phyloP scores from a whole-genome alignment of 1,140 invertebrate genomes.

The Zaprionus inermis region DNA sequence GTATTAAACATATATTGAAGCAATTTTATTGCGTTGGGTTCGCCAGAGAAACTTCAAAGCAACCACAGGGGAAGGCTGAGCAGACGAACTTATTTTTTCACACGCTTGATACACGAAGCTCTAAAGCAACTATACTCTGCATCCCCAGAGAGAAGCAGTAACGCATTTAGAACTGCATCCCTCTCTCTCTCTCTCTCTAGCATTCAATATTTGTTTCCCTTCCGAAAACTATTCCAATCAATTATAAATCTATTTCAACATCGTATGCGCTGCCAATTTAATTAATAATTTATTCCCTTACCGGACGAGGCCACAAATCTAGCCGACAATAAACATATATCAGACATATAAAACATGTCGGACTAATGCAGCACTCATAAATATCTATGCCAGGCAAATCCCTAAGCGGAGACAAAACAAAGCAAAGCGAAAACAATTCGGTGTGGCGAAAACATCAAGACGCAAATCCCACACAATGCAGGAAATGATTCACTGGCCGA shows the following conservation, averaged over 20 bases:
- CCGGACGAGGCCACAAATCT: conserved; percentile 18
- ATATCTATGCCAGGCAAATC: conserved; percentile 13
- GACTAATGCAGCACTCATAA: conserved; percentile 10
- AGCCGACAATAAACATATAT: conserved; percentile 22
- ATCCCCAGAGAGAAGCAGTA: no score
- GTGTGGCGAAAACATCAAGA: conserved; percentile 13
- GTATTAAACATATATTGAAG: not conserved
- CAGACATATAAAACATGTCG: conserved; percentile 8
- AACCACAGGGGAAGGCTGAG: not conserved
- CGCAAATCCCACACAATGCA: conserved; percentile 23
- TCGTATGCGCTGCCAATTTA: conserved; percentile 3
- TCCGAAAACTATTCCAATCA: not conserved
- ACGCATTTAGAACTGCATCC: no score
- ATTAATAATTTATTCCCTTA: conserved; percentile 13
- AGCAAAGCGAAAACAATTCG: conserved; percentile 15
- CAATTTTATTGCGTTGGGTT: not conserved
- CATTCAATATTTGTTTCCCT: not conserved
- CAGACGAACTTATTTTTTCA: no score
- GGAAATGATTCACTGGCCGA: conserved; percentile 38
- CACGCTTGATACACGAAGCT: no score
- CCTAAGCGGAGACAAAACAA: not conserved
- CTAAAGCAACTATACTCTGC: no score
- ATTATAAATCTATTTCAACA: conserved; percentile 1
- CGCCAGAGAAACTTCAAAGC: conserved; percentile 2
- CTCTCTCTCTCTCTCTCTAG: not conserved